These are phyloP conservation scores for Choloepus hoffmanni DNA, from an alignment of 2,113 vertebrate genomes.

Conservation along the genomic window DNA sequence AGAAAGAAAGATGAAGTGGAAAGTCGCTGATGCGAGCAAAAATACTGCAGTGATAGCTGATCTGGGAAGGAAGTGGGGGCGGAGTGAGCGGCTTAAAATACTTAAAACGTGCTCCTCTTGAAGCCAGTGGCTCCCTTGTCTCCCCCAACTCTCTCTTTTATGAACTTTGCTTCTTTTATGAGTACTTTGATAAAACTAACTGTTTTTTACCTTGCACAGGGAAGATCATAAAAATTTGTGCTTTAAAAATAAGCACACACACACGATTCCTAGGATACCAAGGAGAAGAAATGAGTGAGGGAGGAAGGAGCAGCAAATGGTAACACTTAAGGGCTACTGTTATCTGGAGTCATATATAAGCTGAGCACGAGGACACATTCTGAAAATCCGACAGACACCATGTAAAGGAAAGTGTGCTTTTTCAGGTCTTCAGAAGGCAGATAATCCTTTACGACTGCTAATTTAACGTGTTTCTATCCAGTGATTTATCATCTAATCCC, in stretches of 20 bases:
- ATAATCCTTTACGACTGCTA: slow-evolving; percentile 34
- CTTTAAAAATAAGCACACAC: not conserved
- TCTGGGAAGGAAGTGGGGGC: not conserved
- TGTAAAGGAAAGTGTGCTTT: not conserved
- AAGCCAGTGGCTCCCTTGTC: slow-evolving; percentile 31
- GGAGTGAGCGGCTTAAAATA: not conserved
- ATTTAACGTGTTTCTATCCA: slow-evolving; percentile 30
- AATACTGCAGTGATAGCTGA: slow-evolving; percentile 41
- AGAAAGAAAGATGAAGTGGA: slow-evolving; percentile 71
- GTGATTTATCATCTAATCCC: slow-evolving; percentile 13
- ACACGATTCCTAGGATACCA: not conserved
- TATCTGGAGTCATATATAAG: not conserved
- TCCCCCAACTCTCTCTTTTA: slow-evolving; percentile 55
- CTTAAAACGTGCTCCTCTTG: not conserved
- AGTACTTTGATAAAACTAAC: slow-evolving; percentile 69
- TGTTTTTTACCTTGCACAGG: slow-evolving; percentile 35
- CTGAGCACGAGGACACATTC: not conserved
- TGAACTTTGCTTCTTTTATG: slow-evolving; percentile 69
- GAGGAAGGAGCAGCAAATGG: not conserved
- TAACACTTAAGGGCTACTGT: not conserved
- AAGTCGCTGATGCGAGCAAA: slow-evolving; percentile 66
- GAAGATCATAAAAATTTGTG: slow-evolving; percentile 52
- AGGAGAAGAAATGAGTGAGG: not conserved
- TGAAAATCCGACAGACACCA: not conserved
- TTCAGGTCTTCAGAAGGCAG: not conserved